phyloP scores from a whole-genome alignment of 2,888 invertebrate species.

The Archaeoteleia sp. region DNA sequence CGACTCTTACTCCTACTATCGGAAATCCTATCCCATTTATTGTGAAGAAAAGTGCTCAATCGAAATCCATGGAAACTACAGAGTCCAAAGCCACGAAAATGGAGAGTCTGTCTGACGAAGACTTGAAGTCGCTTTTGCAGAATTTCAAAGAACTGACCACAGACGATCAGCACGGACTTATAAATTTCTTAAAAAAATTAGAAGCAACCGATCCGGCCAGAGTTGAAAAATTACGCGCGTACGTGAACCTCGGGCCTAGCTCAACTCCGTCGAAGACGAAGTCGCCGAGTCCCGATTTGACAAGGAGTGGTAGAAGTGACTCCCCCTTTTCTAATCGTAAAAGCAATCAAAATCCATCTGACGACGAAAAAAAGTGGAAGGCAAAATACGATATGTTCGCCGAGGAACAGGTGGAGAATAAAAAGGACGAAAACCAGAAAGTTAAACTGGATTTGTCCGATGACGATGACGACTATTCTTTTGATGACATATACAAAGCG shows the following conservation, averaged over 20 bases:
- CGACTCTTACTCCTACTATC: no score
- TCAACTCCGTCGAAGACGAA: conserved; percentile 39
- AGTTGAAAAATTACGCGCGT: conserved; percentile 86
- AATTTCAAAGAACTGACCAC: conserved; percentile 87
- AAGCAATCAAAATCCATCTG: conserved; percentile 73
- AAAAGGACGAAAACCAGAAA: conserved; percentile 65
- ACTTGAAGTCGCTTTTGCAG: conserved; percentile 85
- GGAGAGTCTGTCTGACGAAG: conserved; percentile 87
- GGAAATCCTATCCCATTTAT: conserved; percentile 8
- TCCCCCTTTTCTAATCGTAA: conserved; percentile 77
- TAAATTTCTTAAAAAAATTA: conserved; percentile 87
- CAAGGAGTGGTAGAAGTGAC: conserved; percentile 61
- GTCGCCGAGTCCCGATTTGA: conserved; percentile 55
- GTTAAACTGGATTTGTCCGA: conserved; percentile 79
- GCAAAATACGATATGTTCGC: conserved; percentile 72
- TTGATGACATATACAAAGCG: conserved; percentile 87
- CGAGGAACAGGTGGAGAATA: conserved; percentile 68
- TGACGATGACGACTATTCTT: conserved; percentile 88
- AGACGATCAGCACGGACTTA: conserved; percentile 89
- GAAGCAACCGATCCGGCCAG: conserved; percentile 85
- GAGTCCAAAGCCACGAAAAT: conserved; percentile 76
- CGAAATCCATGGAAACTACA: conserved; percentile 68
- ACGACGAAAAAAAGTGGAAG: conserved; percentile 70
- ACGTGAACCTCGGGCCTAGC: conserved; percentile 79
- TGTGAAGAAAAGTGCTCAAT: background rate